Evolutionary conservation across 2,113 vertebrate genomes (phyloP).

Genomic region (Coryphaenoides rupestris): DNA sequence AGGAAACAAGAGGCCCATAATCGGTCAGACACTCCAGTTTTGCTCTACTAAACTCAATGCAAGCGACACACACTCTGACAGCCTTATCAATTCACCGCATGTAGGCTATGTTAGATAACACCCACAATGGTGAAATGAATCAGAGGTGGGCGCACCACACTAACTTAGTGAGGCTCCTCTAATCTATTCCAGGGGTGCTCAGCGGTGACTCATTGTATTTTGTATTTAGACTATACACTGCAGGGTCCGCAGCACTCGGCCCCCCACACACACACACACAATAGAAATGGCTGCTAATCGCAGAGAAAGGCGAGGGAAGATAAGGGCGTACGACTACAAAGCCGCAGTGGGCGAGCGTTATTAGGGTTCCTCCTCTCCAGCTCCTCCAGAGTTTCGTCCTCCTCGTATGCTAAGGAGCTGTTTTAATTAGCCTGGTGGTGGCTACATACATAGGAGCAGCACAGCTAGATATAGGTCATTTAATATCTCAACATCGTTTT

Average conservation of each 20-base stretch:
- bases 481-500: too few species aligned
- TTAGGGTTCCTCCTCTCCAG: constrained; percentile 31
- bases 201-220: constrained; percentile 8
- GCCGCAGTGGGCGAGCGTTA: constrained; percentile 29
- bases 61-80: not conserved
- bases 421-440: constrained; percentile 6
- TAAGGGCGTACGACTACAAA: constrained; percentile 13
- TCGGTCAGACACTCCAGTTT: too few species aligned
- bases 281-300: constrained; percentile 28
- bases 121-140: constrained; percentile 1
- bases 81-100: not conserved
- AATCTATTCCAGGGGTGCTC: constrained; percentile 14
- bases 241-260: constrained; percentile 10
- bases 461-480: too few species aligned
- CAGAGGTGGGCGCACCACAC: not conserved
- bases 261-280: constrained; percentile 14
- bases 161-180: constrained; percentile 24
- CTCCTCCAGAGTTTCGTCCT: constrained; percentile 33
- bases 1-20: too few species aligned
- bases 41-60: too few species aligned
- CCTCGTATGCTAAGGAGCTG: constrained; percentile 42
- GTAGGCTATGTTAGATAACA: too few species aligned
- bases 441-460: too few species aligned
- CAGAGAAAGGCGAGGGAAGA: constrained; percentile 23
- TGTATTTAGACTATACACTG: not conserved